phyloP scores from a whole-genome alignment of 2,888 invertebrate species.

The Zhuqinia jingwanae region DNA sequence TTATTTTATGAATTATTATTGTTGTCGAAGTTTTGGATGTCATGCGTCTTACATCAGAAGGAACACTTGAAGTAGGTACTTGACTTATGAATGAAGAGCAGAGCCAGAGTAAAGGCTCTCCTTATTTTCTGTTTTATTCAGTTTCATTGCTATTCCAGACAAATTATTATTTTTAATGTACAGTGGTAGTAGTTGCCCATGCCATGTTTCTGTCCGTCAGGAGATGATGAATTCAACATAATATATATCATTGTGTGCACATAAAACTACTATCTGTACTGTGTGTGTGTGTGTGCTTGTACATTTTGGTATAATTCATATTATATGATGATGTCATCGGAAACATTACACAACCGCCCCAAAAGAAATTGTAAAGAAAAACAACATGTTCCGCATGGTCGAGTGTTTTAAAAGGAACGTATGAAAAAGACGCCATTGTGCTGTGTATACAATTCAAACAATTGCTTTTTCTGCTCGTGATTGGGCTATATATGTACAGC shows the following conservation, averaged over 20 bases:
- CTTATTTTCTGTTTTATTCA: background rate
- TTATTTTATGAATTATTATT: slow-evolving; percentile 34
- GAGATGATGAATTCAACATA: background rate
- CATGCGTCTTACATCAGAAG: too few relatives aligned
- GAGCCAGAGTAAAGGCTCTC: too few relatives aligned
- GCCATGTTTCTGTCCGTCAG: background rate
- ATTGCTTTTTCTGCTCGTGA: background rate
- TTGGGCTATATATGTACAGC: background rate
- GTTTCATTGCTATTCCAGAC: background rate
- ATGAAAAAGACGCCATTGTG: background rate
- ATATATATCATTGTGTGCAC: too few relatives aligned
- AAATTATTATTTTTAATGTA: too few relatives aligned
- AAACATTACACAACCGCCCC: background rate
- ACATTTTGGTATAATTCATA: background rate
- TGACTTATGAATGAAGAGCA: background rate
- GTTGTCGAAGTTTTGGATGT: too few relatives aligned
- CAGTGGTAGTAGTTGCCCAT: too few relatives aligned
- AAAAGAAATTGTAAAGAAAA: slow-evolving; percentile 21
- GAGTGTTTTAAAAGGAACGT: background rate
- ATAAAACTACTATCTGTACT: too few relatives aligned
- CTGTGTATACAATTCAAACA: background rate
- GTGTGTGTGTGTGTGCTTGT: background rate
- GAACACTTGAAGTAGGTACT: background rate
- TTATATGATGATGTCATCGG: slow-evolving; percentile 13
- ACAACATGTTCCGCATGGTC: slow-evolving; percentile 4